Conservation (phyloP, 2,888 invertebrate genomes). For the Pheosia tremula region DNA sequence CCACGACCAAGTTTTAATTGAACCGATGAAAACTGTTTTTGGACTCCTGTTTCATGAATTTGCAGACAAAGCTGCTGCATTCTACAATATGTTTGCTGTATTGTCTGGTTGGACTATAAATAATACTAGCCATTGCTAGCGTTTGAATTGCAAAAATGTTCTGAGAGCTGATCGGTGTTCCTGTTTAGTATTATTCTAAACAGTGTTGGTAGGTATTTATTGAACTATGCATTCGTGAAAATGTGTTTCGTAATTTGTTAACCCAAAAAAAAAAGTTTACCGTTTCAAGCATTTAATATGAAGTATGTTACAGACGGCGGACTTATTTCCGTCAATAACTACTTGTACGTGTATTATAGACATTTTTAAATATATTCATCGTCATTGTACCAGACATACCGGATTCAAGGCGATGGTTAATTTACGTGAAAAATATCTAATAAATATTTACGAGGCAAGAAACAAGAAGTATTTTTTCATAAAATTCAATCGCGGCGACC, state of each 20-base stretch:
- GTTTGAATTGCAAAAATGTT: constrained; percentile 1
- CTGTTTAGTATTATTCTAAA: not conserved
- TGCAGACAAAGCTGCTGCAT: constrained; percentile 10
- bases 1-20: constrained; percentile 62
- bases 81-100: constrained; percentile 1
- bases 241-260: not conserved
- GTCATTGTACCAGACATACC: constrained; percentile 4
- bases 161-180: not conserved
- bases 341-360: not conserved
- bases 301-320: not conserved
- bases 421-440: constrained; percentile 25
- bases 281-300: not conserved
- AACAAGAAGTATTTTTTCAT: constrained; percentile 23
- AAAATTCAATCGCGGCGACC: constrained; percentile 41
- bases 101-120: not conserved
- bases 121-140: too few relatives aligned
- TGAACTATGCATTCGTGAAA: not conserved
- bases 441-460: constrained; percentile 37
- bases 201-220: too few relatives aligned
- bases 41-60: constrained; percentile 29
- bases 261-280: not conserved
- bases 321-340: not conserved
- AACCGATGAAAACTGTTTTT: constrained; percentile 55
- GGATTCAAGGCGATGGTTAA: constrained; percentile 19
- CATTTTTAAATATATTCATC: not conserved